phyloP scores from a whole-genome alignment of 2,113 vertebrate species.

The Anolis carolinensis region DNA sequence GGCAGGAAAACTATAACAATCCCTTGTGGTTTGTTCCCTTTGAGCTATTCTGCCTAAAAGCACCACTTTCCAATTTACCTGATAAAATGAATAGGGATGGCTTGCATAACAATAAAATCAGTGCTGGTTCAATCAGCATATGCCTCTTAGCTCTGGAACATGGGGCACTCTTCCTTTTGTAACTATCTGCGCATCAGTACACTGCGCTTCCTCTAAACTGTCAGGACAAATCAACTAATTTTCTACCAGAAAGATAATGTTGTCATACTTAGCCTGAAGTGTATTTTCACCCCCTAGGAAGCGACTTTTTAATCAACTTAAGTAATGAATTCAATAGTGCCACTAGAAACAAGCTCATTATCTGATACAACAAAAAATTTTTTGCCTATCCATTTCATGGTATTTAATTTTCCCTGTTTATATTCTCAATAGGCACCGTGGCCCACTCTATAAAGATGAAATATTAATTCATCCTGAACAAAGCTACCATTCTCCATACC shows the following conservation, averaged over 20 bases:
- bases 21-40: not conserved
- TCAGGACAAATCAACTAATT: constrained; percentile 16
- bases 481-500: constrained; percentile 33
- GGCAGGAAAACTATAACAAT: no score
- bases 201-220: not conserved
- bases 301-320: constrained; percentile 23
- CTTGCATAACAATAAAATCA: not conserved
- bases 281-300: constrained; percentile 23
- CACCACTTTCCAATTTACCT: not conserved
- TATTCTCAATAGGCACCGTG: constrained; percentile 46
- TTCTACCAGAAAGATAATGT: constrained; percentile 16
- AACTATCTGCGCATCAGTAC: not conserved
- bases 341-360: constrained; percentile 40
- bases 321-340: constrained; percentile 40
- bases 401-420: constrained; percentile 59
- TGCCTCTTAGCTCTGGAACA: not conserved
- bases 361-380: constrained; percentile 48
- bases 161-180: not conserved
- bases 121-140: not conserved
- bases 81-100: not conserved
- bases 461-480: constrained; percentile 37
- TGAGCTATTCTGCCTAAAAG: not conserved
- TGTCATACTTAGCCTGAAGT: constrained; percentile 42
- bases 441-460: constrained; percentile 27
- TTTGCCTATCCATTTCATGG: constrained; percentile 47